These are phyloP conservation scores for Sipha maydis DNA, from an alignment of 2,888 invertebrate species.

Conservation along the genomic window DNA sequence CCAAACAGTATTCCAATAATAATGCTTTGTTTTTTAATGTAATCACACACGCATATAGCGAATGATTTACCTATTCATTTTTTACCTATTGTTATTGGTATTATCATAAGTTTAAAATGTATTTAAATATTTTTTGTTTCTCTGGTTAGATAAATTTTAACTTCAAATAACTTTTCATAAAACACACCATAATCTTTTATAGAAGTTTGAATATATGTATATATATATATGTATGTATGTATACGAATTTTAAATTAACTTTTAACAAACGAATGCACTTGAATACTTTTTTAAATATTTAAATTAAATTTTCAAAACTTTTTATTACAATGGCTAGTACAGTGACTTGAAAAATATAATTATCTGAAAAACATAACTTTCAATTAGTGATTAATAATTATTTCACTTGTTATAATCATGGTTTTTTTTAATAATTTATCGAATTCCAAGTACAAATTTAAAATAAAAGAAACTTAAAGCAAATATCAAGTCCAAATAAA, in stretches of 20 bases:
- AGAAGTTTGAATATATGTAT: background rate
- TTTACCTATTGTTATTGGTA: background rate
- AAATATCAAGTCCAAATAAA: too few relatives aligned
- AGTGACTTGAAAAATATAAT: background rate
- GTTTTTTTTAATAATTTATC: too few relatives aligned
- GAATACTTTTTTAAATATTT: background rate
- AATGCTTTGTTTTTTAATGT: too few relatives aligned
- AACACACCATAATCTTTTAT: background rate
- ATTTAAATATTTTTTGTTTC: background rate
- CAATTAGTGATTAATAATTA: too few relatives aligned
- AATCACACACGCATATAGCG: background rate
- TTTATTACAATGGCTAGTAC: background rate
- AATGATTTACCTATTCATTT: background rate
- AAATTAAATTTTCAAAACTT: background rate
- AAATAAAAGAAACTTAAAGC: too few relatives aligned
- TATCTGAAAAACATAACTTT: too few relatives aligned
- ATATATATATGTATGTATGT: too few relatives aligned
- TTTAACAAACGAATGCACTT: background rate
- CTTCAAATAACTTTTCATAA: background rate
- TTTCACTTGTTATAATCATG: too few relatives aligned
- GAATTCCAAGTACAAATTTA: too few relatives aligned
- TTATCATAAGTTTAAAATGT: background rate
- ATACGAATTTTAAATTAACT: background rate
- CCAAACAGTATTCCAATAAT: too few relatives aligned
- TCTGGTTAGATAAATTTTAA: background rate